Conservation (phyloP, 1,140 invertebrate genomes). For the Campoletis sonorensis region DNA sequence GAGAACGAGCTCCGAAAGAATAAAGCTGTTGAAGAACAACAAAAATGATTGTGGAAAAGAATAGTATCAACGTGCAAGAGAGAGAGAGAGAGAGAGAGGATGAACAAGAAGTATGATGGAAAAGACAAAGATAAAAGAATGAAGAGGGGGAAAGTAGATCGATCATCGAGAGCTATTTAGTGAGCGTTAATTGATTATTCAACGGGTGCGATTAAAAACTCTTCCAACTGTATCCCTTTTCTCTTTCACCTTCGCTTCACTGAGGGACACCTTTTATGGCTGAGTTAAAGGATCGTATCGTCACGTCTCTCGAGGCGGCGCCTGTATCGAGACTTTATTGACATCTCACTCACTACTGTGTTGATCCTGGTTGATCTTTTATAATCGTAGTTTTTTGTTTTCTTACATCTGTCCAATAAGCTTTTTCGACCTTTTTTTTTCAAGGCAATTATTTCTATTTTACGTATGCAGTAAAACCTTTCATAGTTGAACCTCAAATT, state of each 20-base stretch:
- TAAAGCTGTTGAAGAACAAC: neutral
- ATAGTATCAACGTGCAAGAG: neutral
- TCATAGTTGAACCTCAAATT: too few relatives aligned
- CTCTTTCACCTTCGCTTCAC: slow-evolving; percentile 18
- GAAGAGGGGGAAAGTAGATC: slow-evolving; percentile 16
- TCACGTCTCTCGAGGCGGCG: neutral
- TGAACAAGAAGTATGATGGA: neutral
- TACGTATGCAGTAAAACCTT: too few relatives aligned
- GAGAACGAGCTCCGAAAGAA: neutral
- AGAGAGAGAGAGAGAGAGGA: neutral
- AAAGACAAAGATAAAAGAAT: slow-evolving; percentile 4
- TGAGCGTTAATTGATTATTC: slow-evolving; percentile 47
- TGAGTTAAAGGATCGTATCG: neutral
- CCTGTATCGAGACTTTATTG: neutral
- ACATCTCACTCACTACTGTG: slow-evolving; percentile 16
- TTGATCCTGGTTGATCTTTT: neutral
- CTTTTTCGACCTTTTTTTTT: too few relatives aligned
- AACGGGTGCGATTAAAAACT: slow-evolving; percentile 29
- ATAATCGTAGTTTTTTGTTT: neutral
- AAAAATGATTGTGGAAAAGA: neutral
- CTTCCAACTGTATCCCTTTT: neutral
- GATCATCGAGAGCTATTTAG: slow-evolving; percentile 43
- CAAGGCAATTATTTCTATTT: too few relatives aligned
- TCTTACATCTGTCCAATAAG: too few relatives aligned
- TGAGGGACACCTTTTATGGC: slow-evolving; percentile 37